Evolutionary conservation across 92 coral and sea anemone species (phyloP).

Genomic region (Ricordea florida): DNA sequence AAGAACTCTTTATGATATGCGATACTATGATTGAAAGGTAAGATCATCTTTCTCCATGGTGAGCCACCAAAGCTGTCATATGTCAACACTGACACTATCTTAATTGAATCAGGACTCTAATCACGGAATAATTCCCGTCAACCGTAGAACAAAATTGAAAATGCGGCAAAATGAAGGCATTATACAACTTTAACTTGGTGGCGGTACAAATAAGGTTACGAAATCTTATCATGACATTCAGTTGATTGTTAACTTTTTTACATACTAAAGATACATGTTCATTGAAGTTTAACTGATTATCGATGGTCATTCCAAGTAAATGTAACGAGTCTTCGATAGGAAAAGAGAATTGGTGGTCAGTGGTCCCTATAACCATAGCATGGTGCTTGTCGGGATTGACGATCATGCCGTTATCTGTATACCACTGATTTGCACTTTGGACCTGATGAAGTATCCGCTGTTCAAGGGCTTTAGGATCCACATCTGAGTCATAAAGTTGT

Average conservation of each 20-base stretch:
- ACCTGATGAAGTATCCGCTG: background rate
- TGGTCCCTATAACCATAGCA: slow-evolving; percentile 59
- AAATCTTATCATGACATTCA: slow-evolving; percentile 26
- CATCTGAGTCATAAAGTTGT: slow-evolving; percentile 10
- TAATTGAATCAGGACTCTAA: too few species aligned
- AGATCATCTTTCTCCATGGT: too few species aligned
- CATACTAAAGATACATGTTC: slow-evolving; percentile 32
- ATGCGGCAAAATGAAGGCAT: slow-evolving; percentile 48
- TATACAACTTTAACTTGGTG: slow-evolving; percentile 23
- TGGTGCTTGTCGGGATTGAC: slow-evolving; percentile 47
- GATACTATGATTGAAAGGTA: too few species aligned
- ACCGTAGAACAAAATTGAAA: slow-evolving; percentile 52
- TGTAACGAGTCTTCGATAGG: slow-evolving; percentile 26
- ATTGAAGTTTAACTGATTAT: slow-evolving; percentile 24
- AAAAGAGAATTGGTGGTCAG: slow-evolving; percentile 41
- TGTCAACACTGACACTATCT: too few species aligned
- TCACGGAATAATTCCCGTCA: too few species aligned
- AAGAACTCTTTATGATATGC: too few species aligned
- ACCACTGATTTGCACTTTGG: slow-evolving; percentile 10
- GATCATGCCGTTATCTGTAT: slow-evolving; percentile 48
- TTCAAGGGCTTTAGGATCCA: background rate
- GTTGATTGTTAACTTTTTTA: slow-evolving; percentile 37
- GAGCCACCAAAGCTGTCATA: too few species aligned
- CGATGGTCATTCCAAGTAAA: slow-evolving; percentile 45
- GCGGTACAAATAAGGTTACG: slow-evolving; percentile 13